A percentile compares a stretch with the other conserved stretches of the same genome.
Conservation (phyloP, 2,888 invertebrate genomes). For the Lycaena phlaeas region DNA sequence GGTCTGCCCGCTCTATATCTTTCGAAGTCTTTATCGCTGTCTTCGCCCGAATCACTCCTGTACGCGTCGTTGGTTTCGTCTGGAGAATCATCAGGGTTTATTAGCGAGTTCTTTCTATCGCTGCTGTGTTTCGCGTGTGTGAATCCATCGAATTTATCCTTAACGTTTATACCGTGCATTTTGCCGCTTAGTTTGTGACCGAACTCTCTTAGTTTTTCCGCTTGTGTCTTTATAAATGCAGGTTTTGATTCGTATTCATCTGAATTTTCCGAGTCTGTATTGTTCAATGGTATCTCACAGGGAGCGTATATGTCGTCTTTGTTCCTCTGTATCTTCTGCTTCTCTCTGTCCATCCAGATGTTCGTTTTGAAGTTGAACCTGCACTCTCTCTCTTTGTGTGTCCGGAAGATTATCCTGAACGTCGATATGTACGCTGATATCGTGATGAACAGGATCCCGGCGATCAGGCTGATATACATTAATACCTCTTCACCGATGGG, state of each 20-base stretch:
- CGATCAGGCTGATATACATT: background rate
- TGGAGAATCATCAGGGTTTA: conserved; percentile 25
- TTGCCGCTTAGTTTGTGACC: conserved; percentile 41
- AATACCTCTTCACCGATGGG: background rate
- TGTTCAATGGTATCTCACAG: conserved; percentile 51
- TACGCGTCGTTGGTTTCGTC: conserved; percentile 33
- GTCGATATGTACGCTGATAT: conserved; percentile 58
- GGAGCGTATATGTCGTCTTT: conserved; percentile 42
- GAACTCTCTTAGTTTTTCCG: conserved; percentile 42
- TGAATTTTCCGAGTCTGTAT: conserved; percentile 36
- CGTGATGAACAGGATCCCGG: conserved; percentile 64
- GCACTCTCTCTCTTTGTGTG: conserved; percentile 28
- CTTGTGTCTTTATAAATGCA: conserved; percentile 30
- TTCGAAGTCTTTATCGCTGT: conserved; percentile 29
- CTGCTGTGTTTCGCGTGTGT: conserved; percentile 30
- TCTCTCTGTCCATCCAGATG: conserved; percentile 32
- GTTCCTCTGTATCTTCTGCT: conserved; percentile 17
- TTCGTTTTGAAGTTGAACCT: conserved; percentile 32
- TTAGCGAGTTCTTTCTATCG: conserved; percentile 35
- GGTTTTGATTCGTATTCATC: conserved; percentile 26
- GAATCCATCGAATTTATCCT: conserved; percentile 36
- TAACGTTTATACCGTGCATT: conserved; percentile 45
- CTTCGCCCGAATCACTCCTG: conserved; percentile 35
- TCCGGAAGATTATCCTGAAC: conserved; percentile 59
- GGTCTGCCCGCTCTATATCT: conserved; percentile 37